These are phyloP conservation scores for Sander lucioperca DNA, from an alignment of 2,113 vertebrate genomes.

Conservation along the genomic window DNA sequence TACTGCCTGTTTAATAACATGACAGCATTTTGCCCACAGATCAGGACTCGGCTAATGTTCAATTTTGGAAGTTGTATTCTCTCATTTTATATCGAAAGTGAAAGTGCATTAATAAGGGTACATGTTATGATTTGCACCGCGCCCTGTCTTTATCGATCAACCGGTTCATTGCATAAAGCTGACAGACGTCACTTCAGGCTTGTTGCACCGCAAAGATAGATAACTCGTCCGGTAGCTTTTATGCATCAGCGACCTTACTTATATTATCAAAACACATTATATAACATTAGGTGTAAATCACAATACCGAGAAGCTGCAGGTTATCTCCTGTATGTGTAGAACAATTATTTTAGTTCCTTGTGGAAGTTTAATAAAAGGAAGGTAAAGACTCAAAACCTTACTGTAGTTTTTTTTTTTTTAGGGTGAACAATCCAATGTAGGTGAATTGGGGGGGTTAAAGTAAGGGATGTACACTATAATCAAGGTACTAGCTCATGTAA, in stretches of 20 bases:
- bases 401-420: neutral
- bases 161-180: constrained; percentile 43
- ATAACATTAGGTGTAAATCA: accelerated
- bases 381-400: neutral
- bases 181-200: constrained; percentile 12
- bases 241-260: neutral
- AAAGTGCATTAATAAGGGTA: neutral
- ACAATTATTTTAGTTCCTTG: accelerated
- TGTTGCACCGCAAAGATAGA: constrained; percentile 27
- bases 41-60: neutral
- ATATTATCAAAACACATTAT: neutral
- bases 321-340: no score
- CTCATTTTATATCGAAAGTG: accelerated
- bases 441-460: neutral
- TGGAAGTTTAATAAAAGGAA: constrained; percentile 1
- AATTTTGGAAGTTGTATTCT: accelerated
- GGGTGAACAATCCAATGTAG: neutral
- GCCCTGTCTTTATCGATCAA: constrained; percentile 54
- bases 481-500: no score
- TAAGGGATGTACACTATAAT: neutral
- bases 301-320: neutral
- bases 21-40: neutral
- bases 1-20: neutral
- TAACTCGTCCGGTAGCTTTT: neutral
- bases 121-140: constrained; percentile 27